Evolutionary conservation across 2,888 invertebrate genomes (phyloP), one percentile per base, ranked within the genome.

Genomic region (Leptopilina syphax): DNA sequence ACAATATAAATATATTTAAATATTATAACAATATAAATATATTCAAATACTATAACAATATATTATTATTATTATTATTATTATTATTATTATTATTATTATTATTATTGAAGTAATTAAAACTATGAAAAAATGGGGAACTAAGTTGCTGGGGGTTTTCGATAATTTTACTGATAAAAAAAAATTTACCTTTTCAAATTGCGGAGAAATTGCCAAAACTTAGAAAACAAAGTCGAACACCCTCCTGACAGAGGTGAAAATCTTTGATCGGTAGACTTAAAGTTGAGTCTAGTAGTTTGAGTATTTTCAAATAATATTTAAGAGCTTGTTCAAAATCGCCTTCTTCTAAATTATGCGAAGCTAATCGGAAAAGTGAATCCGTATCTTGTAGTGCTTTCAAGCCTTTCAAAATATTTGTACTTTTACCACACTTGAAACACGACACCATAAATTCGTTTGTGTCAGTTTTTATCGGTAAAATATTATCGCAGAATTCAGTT

Each of bases 311-410:
- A 82, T 95, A 95, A 85, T 95, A 94, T 85, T 94, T 93, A 63
- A 96, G 92, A 1, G 96, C 96, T 85, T 94, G 94, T 24, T 93
- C 92, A 80, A 94, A 94, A 54, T 95, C 94, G 0, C 95, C 95
- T 68, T 93, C 93, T 85, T 95, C 93, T 90, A 95, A 94, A 9
- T 94, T 92, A 54, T 93, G 93, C 77, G 94, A 93, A 0, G 95
- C 96, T 0, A 94, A 92, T 81, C 94, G 94, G 85, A 94, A 95
- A 89, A 95, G 92, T 88, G 93, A 93, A 87, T 96, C 96, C 0
- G 96, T 96, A 85, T 96, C 96, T 94, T 96, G 96, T 87, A 96
- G 92, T 41, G 95, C 94, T 92, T 96, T 96, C 10, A 96, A 91
- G 6, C 96, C 96, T 87, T 95, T 96, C 50, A 96, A 92, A 77